These are phyloP conservation scores for Umimayanthus chanpuru DNA, from an alignment of 92 coral and sea anemone genomes.

Conservation along the genomic window DNA sequence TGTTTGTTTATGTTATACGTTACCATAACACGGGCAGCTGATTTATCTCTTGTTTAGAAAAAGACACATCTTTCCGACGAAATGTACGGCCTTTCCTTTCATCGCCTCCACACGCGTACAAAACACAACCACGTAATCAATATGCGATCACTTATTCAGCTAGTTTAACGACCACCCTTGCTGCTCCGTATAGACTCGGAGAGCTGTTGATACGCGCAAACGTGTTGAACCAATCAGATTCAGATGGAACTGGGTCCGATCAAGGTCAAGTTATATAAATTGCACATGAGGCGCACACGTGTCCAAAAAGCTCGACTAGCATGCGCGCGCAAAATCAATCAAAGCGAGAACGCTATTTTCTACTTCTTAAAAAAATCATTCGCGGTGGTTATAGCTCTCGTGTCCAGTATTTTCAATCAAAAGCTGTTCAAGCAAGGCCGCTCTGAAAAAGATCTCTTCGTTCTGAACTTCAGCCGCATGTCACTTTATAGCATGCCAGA, in stretches of 20 bases:
- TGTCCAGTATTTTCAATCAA: too few species aligned
- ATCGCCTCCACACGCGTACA: not conserved
- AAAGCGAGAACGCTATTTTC: too few species aligned
- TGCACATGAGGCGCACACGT: not conserved
- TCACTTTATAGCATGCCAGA: not conserved
- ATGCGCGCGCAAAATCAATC: not conserved
- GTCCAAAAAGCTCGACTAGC: not conserved
- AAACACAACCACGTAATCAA: conserved; percentile 8
- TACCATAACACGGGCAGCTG: not conserved
- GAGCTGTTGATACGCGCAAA: not conserved
- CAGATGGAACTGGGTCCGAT: not conserved
- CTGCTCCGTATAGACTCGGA: not conserved
- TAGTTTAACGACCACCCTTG: not conserved
- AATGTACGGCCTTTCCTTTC: not conserved
- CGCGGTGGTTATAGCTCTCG: too few species aligned
- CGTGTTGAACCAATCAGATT: not conserved
- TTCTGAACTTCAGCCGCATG: not conserved
- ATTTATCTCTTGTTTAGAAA: not conserved
- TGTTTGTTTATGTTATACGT: not conserved
- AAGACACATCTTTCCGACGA: not conserved
- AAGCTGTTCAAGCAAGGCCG: too few species aligned
- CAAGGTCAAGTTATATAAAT: not conserved
- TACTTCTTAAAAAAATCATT: too few species aligned
- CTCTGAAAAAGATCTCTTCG: too few species aligned
- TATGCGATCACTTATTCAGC: not conserved